phyloP scores from a whole-genome alignment of 2,113 vertebrate genomes.

The Lonchura striata region DNA sequence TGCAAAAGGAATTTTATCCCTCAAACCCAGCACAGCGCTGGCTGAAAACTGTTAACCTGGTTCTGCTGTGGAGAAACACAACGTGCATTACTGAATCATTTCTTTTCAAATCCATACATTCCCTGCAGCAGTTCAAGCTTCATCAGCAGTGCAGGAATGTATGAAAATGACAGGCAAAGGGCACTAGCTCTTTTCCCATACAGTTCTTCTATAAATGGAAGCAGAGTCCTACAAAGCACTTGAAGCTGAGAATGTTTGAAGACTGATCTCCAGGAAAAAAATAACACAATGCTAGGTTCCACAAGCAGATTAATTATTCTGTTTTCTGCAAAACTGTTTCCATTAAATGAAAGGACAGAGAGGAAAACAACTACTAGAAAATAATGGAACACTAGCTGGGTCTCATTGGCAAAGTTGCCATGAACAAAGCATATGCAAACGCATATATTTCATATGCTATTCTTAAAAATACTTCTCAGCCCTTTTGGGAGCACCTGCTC shows the following conservation, averaged over 20 bases:
- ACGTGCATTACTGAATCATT: conserved; percentile 52
- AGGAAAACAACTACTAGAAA: not conserved
- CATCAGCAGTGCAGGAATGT: conserved; percentile 74
- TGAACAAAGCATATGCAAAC: not conserved
- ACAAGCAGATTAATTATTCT: not conserved
- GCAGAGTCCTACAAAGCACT: conserved; percentile 57
- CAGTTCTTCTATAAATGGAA: conserved; percentile 77
- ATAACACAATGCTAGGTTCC: conserved; percentile 1
- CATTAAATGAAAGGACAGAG: not conserved
- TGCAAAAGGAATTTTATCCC: conserved; percentile 61
- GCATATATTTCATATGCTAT: not conserved
- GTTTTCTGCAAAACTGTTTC: not conserved
- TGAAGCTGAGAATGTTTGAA: conserved; percentile 34
- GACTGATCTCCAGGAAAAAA: conserved; percentile 21
- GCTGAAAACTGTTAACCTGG: conserved; percentile 36
- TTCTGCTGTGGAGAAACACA: conserved; percentile 58
- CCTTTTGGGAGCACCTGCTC: conserved; percentile 12
- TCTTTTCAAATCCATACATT: conserved; percentile 69
- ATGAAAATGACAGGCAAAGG: conserved; percentile 80
- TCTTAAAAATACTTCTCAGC: not conserved
- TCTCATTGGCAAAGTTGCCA: not conserved
- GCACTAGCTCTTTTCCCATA: conserved; percentile 71
- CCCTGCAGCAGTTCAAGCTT: conserved; percentile 71
- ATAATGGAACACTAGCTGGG: not conserved
- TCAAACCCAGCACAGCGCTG: conserved; percentile 40